Evolutionary conservation across 1,140 invertebrate genomes (phyloP).

Genomic region (Zaprionus ornatus): DNA sequence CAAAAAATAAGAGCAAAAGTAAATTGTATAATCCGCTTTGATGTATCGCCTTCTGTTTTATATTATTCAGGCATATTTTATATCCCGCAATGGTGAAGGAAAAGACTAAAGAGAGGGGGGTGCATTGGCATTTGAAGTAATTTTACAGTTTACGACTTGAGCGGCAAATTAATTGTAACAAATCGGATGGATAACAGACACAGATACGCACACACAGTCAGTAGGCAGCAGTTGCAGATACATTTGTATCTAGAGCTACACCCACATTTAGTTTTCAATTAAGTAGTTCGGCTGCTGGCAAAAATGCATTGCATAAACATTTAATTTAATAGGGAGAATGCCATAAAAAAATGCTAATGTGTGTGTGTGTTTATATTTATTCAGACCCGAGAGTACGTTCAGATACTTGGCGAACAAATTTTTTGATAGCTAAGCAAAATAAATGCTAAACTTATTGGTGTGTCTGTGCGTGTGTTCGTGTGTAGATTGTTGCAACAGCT

Average conservation of each 20-base stretch:
- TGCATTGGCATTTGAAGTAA: conserved; percentile 37
- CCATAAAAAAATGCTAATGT: conserved; percentile 45
- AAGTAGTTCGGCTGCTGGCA: conserved; percentile 31
- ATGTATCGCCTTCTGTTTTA: conserved; percentile 80
- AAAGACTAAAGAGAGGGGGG: neutral
- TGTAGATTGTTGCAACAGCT: conserved; percentile 42
- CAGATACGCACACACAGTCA: neutral
- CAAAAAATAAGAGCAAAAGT: conserved; percentile 70
- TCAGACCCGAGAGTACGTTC: conserved; percentile 14
- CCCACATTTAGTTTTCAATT: conserved; percentile 39
- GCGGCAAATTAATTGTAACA: conserved; percentile 51
- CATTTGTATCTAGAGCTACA: neutral
- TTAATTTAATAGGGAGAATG: conserved; percentile 60
- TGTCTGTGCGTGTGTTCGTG: neutral
- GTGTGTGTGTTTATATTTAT: conserved; percentile 56
- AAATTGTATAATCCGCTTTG: conserved; percentile 80
- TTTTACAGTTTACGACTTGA: conserved; percentile 48
- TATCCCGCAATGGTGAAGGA: conserved; percentile 15
- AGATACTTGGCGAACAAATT: conserved; percentile 61
- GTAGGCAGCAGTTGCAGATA: conserved; percentile 20
- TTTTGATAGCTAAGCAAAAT: conserved; percentile 71
- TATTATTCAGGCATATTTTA: conserved; percentile 73
- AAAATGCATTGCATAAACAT: conserved; percentile 70
- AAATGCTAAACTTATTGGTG: conserved; percentile 38
- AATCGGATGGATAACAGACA: conserved; percentile 46